A percentile compares a stretch with the other conserved stretches of the same genome.
phyloP scores from a whole-genome alignment of 2,113 vertebrate species.

The Scomber scombrus region DNA sequence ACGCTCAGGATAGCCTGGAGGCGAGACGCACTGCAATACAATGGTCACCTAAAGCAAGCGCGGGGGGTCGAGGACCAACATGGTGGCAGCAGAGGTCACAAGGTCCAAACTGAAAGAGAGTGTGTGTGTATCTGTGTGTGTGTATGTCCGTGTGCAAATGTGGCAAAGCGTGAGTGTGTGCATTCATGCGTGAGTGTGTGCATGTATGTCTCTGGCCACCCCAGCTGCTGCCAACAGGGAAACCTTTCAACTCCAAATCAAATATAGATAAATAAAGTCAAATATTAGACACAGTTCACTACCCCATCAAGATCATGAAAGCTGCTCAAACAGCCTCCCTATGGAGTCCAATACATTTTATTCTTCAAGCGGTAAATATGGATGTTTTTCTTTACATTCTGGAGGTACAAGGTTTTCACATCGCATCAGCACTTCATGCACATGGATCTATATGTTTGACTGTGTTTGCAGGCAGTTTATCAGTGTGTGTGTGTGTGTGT shows the following conservation, averaged over 20 bases:
- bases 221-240: slow-evolving; percentile 5
- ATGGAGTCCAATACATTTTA: neutral
- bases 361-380: no score
- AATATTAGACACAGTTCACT: neutral
- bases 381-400: neutral
- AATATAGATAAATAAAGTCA: neutral
- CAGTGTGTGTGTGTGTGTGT: slow-evolving; percentile 5
- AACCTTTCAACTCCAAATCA: neutral
- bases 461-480: slow-evolving; percentile 1
- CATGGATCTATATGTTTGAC: slow-evolving; percentile 12
- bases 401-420: slow-evolving; percentile 16
- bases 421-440: neutral
- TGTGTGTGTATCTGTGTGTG: slow-evolving; percentile 2
- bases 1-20: slow-evolving; percentile 36
- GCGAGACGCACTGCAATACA: neutral
- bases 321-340: neutral
- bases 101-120: neutral
- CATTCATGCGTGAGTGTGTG: neutral
- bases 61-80: slow-evolving; percentile 16
- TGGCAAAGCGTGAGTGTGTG: neutral
- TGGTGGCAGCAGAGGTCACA: slow-evolving; percentile 46
- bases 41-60: slow-evolving; percentile 9
- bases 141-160: neutral
- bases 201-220: neutral
- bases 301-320: neutral